A percentile compares a stretch with the other conserved stretches of the same genome.
These are phyloP conservation scores for Caenorhabditis wallacei DNA, from an alignment of 2,888 invertebrate genomes.

Conservation along the genomic window DNA sequence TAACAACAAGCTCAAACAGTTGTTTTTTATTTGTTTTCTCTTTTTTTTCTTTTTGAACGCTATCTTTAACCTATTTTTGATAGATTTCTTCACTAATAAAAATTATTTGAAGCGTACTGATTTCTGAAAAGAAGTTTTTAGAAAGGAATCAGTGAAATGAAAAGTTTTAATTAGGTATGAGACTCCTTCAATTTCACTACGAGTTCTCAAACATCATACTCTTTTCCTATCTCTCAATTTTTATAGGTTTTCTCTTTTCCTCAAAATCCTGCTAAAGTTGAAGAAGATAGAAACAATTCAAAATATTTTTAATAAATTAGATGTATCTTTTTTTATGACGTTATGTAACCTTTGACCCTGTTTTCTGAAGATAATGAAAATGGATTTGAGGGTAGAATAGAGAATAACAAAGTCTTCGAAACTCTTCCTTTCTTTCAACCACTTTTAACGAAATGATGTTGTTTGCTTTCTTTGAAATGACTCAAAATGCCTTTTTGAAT, in stretches of 20 bases:
- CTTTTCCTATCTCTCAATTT: conserved; percentile 6
- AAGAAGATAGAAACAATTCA: neutral
- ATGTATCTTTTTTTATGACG: conserved; percentile 2
- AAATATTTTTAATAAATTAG: neutral
- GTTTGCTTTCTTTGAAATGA: conserved; percentile 4
- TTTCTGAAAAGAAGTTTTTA: conserved; percentile 1
- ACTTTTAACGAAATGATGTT: conserved; percentile 8
- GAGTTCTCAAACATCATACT: neutral
- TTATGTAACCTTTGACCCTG: neutral
- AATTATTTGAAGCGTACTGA: neutral
- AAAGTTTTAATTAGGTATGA: conserved; percentile 23
- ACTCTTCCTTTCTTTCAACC: neutral
- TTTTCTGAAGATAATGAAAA: neutral
- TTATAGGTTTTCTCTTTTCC: neutral
- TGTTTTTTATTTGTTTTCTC: neutral
- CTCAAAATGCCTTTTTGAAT: too few relatives aligned
- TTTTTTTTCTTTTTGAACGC: too few relatives aligned
- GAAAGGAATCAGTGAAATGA: conserved; percentile 23
- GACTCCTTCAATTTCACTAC: neutral
- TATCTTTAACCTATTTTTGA: neutral
- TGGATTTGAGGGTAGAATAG: neutral
- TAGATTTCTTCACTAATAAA: neutral
- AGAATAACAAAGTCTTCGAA: neutral
- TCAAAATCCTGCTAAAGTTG: neutral
- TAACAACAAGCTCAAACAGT: neutral